Evolutionary conservation across 2,113 vertebrate genomes (phyloP).

Genomic region (Chinchilla lanigera): DNA sequence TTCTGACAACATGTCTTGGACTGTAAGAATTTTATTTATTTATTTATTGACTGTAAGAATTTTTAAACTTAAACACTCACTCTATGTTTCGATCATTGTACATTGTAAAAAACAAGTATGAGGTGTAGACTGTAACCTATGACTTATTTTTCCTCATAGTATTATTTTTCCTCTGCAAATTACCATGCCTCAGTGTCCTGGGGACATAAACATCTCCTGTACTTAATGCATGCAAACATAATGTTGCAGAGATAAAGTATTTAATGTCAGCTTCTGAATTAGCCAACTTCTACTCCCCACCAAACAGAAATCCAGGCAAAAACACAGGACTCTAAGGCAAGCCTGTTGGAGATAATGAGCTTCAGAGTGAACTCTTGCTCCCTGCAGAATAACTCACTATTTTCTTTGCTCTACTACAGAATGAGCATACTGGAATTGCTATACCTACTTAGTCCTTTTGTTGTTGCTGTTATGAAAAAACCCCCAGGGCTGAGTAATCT

Average conservation of each 20-base stretch:
- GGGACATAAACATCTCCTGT: rapidly evolving
- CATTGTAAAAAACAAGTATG: neutral
- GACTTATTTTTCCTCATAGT: neutral
- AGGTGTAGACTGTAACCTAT: rapidly evolving
- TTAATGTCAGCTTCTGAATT: too few relatives aligned
- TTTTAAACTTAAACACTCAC: neutral
- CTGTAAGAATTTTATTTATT: neutral
- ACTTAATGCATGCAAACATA: rapidly evolving
- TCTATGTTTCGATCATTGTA: neutral
- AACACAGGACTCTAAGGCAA: neutral
- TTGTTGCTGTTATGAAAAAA: neutral
- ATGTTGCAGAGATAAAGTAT: neutral
- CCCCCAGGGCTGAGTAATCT: neutral
- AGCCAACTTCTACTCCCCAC: too few relatives aligned
- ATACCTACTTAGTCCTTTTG: rapidly evolving
- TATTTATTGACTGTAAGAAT: neutral
- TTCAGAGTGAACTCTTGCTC: rapidly evolving
- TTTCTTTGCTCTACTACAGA: rapidly evolving
- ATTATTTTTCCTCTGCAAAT: neutral
- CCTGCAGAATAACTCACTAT: neutral
- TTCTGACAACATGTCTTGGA: neutral
- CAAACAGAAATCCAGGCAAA: neutral
- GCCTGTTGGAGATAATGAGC: neutral
- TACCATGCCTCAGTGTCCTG: rapidly evolving
- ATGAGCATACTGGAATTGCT: rapidly evolving